Percentiles rank a stretch among this genome's conserved stretches.
Evolutionary conservation across 2,797 vertebrate genomes (phyloP).

Genomic region (Hoplostethus mediterraneus): DNA sequence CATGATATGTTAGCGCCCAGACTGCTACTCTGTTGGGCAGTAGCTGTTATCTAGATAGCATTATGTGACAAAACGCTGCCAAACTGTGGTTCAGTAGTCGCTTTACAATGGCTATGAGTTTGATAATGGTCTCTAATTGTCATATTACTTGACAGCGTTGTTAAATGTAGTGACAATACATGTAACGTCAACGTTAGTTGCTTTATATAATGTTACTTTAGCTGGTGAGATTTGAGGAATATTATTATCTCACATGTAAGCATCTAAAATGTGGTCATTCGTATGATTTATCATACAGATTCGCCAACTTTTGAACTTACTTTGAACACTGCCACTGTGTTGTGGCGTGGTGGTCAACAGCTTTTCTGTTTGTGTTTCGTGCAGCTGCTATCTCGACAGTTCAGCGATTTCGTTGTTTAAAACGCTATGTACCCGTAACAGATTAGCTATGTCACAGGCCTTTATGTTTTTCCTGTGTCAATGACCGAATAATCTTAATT

Average conservation of each 20-base stretch:
- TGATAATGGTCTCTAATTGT: neutral
- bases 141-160: conserved; percentile 27
- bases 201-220: conserved; percentile 2
- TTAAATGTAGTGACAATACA: conserved; percentile 43
- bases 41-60: conserved; percentile 7
- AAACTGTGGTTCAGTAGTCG: neutral
- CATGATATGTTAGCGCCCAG: conserved; percentile 16
- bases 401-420: neutral
- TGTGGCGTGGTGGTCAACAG: neutral
- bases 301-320: neutral
- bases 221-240: neutral
- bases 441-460: neutral
- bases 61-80: conserved; percentile 13
- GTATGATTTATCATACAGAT: neutral
- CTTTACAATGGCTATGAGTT: neutral
- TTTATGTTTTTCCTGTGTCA: neutral
- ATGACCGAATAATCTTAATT: neutral
- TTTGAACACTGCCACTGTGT: conserved; percentile 14
- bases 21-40: neutral
- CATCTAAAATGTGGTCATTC: neutral
- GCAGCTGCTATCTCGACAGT: neutral
- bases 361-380: neutral
- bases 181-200: neutral
- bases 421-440: neutral
- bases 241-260: neutral